Base-by-base conservation (phyloP, 64 coral and sea anemone genomes). In the Catalaphyllia jardinei region DNA sequence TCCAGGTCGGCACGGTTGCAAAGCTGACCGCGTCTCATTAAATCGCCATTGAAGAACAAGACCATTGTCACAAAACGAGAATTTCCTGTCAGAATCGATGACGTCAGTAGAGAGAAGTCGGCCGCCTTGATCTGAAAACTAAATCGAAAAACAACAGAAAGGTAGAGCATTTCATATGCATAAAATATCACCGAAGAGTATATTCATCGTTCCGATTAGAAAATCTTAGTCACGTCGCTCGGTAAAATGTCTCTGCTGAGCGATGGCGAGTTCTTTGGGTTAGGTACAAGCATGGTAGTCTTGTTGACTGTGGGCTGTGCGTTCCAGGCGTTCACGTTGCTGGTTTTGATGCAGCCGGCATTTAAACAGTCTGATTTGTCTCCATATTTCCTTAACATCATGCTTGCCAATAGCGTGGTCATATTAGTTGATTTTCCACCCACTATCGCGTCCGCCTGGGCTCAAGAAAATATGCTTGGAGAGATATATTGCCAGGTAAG, bases 401-500 rank as follows among this genome's bases (percentile, higher is more conserved):
- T 80, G 0, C 27, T 80, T 28, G 78, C 52, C 28, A 80, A 80
- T 31, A 27, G 57, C 27, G 57, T 80, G 52, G 78, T 80, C 25
- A 35, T 80, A 31, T 27, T 27, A 5, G 78, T 57, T 1, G 78
- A 80, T 19, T 30, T 80, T 14, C 78, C 78, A 31, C 78, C 78
- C 52, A 57, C 55, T 15, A 57, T 80, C 54, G 52, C 28, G 52
- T 80, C 78, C 0, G 55, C 78, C 13, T 80, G 78, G 78, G 27
- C 28, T 19, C 50, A 54, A 9, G 30, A 61, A 62, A 57, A 80
- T 29, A 57, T 80, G 22, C 52, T 80, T 62, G 78, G 78, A 61
- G 57, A 61, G 13, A 57, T 57, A 62, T 80, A 80, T 35, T 80
- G 55, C 52, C 78, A 80, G 78, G 78, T 79, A 19, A 67, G 63